phyloP scores from a whole-genome alignment of 2,113 vertebrate species.

The Cryptotis parvus region DNA sequence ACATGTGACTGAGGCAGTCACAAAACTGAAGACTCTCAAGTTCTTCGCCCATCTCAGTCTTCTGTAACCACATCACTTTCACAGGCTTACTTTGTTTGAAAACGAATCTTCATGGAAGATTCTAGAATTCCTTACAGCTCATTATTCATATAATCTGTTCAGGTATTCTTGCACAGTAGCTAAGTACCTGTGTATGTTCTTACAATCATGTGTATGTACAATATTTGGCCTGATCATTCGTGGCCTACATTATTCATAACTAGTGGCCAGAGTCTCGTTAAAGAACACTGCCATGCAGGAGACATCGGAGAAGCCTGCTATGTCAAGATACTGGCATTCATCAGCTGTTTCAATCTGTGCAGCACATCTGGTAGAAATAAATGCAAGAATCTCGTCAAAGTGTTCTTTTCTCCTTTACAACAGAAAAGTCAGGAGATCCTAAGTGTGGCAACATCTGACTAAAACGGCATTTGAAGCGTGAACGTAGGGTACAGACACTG shows the following conservation, averaged over 20 bases:
- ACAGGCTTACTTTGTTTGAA: conserved; percentile 32
- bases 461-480: conserved; percentile 29
- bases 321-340: neutral
- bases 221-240: neutral
- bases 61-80: conserved; percentile 2
- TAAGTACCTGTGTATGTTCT: neutral
- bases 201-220: neutral
- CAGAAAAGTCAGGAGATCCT: conserved; percentile 22
- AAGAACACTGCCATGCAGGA: neutral
- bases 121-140: conserved; percentile 10
- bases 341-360: conserved; percentile 1
- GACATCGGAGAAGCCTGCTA: neutral
- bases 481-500: neutral
- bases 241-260: neutral
- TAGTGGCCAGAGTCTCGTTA: neutral
- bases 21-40: neutral
- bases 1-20: neutral
- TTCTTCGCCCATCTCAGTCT: neutral
- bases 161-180: neutral
- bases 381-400: conserved; percentile 33
- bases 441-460: conserved; percentile 20
- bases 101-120: conserved; percentile 12
- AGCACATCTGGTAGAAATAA: conserved; percentile 5
- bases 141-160: neutral
- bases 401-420: neutral